Evolutionary conservation across 2,888 invertebrate species (phyloP).

Genomic region (Hypena proboscidalis): DNA sequence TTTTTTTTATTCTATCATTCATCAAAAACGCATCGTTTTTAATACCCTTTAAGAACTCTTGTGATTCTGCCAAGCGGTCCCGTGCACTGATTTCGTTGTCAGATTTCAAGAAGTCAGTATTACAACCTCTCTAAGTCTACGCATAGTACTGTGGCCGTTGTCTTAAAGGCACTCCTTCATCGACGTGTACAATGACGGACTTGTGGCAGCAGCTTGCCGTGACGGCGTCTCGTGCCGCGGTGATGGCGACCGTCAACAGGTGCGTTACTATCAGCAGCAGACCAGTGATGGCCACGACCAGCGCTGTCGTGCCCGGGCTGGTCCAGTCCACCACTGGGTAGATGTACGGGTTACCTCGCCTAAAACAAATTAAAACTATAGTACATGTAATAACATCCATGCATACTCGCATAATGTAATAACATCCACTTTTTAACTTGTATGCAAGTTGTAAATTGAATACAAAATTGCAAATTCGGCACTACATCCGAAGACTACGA

Average conservation of each 20-base stretch:
- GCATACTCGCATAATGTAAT: too few species aligned
- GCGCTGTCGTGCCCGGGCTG: slow-evolving; percentile 85
- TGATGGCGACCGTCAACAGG: slow-evolving; percentile 83
- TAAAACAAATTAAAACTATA: slow-evolving; percentile 52
- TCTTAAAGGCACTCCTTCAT: slow-evolving; percentile 60
- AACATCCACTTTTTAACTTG: too few species aligned
- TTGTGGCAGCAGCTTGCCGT: slow-evolving; percentile 51
- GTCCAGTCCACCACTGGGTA: slow-evolving; percentile 92
- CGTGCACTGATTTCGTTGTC: too few species aligned
- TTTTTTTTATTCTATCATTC: too few species aligned
- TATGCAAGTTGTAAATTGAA: too few species aligned
- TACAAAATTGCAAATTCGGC: too few species aligned
- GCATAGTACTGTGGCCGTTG: slow-evolving; percentile 33
- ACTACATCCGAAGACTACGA: too few species aligned
- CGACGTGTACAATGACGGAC: slow-evolving; percentile 43
- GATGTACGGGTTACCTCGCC: slow-evolving; percentile 88
- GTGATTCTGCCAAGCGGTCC: too few species aligned
- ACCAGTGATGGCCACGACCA: slow-evolving; percentile 87
- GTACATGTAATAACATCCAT: too few species aligned
- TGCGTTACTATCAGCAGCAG: slow-evolving; percentile 87
- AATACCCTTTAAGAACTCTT: too few species aligned
- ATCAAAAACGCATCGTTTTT: too few species aligned
- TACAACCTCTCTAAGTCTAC: slow-evolving; percentile 5
- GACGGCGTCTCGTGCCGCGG: slow-evolving; percentile 73
- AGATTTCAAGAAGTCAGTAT: too few species aligned